These are phyloP conservation scores for Charadrius vociferus DNA, from an alignment of 2,113 vertebrate genomes.

Conservation along the genomic window DNA sequence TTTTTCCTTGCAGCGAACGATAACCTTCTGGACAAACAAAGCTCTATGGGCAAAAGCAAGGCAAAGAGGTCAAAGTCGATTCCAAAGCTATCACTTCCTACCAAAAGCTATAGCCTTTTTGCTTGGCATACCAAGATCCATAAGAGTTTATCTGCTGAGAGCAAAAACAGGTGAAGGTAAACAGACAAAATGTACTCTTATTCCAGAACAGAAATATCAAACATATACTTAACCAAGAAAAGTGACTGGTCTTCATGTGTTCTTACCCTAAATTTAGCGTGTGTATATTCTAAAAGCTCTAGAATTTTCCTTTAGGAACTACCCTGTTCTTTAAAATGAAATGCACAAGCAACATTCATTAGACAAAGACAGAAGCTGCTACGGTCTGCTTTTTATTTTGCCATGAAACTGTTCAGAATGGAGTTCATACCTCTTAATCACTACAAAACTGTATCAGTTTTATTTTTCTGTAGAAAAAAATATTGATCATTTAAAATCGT, in stretches of 20 bases:
- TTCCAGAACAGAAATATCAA: neutral
- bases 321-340: neutral
- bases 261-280: neutral
- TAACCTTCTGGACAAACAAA: neutral
- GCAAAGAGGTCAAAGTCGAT: neutral
- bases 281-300: neutral
- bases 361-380: neutral
- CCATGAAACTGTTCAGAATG: neutral
- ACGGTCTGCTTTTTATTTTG: neutral
- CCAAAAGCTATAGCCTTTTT: neutral
- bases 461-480: neutral
- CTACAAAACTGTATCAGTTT: neutral
- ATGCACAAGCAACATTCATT: neutral
- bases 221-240: neutral
- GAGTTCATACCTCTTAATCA: neutral
- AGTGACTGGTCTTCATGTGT: accelerated
- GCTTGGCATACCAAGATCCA: neutral
- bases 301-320: neutral
- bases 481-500: accelerated
- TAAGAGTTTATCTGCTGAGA: neutral
- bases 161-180: neutral
- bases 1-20: neutral
- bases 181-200: neutral
- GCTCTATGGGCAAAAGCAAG: neutral
- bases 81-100: neutral